Conservation (phyloP, 2,797 vertebrate species). For the Urosaurus nigricauda region DNA sequence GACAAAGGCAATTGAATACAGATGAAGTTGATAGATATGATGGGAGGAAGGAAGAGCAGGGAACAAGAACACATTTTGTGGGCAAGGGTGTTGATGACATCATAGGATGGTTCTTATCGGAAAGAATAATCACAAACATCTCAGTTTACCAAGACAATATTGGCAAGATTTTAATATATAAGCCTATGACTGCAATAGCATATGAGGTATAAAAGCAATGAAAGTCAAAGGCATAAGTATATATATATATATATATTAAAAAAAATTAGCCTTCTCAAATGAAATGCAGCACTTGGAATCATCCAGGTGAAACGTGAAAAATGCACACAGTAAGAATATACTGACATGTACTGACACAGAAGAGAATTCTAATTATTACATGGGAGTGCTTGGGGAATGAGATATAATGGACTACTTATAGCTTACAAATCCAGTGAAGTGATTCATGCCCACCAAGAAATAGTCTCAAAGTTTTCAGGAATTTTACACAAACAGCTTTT, state of each 20-base stretch:
- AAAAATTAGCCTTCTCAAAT: slow-evolving; percentile 33
- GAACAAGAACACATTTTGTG: not conserved
- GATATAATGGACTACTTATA: slow-evolving; percentile 1
- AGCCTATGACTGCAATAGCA: slow-evolving; percentile 7
- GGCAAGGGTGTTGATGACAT: not conserved
- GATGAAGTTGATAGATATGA: slow-evolving; percentile 38
- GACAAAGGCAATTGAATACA: slow-evolving; percentile 30
- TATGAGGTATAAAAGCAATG: not conserved
- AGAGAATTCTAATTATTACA: slow-evolving; percentile 21
- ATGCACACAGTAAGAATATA: slow-evolving; percentile 11
- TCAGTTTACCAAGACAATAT: not conserved
- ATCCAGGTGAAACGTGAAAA: not conserved
- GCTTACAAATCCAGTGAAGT: not conserved
- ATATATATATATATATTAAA: not conserved
- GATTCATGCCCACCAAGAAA: not conserved
- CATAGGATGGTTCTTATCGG: not conserved
- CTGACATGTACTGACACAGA: not conserved
- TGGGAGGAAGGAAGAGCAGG: not conserved
- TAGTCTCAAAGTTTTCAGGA: not conserved
- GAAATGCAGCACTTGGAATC: slow-evolving; percentile 4
- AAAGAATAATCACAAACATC: slow-evolving; percentile 25
- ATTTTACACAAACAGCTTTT: not conserved
- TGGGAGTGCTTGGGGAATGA: not conserved
- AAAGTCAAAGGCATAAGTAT: slow-evolving; percentile 7
- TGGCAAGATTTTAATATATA: slow-evolving; percentile 33